These are phyloP conservation scores for Ceyx margarethae DNA, from an alignment of 2,113 vertebrate species.

Conservation along the genomic window DNA sequence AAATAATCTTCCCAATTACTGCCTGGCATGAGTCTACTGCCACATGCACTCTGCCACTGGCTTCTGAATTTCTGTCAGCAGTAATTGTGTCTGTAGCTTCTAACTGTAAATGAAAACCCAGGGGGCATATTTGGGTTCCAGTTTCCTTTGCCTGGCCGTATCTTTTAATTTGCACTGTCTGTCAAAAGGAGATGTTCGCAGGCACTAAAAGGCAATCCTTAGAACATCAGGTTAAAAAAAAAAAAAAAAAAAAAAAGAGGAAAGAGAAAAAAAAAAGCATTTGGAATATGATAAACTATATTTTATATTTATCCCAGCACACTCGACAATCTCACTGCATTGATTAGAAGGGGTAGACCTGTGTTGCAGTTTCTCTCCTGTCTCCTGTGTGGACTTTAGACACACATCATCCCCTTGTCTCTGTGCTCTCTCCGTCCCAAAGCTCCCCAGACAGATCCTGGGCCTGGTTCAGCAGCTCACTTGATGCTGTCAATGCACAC, in stretches of 20 bases:
- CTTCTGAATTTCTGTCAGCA: conserved; percentile 74
- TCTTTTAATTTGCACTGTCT: conserved; percentile 83
- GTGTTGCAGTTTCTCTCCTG: fast-evolving
- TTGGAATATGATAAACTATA: conserved; percentile 3
- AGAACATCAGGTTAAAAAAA: conserved; percentile 58
- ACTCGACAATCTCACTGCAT: not conserved
- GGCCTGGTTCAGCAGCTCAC: not conserved
- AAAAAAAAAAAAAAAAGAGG: not conserved
- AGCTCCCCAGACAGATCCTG: fast-evolving
- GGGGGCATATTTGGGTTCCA: conserved; percentile 74
- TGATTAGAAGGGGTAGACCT: not conserved
- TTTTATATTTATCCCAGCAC: conserved; percentile 37
- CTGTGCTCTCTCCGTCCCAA: not conserved
- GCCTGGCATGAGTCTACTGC: conserved; percentile 69
- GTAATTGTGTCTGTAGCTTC: conserved; percentile 76
- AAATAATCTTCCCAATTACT: conserved; percentile 84
- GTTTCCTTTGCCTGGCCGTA: conserved; percentile 61
- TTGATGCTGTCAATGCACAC: not conserved
- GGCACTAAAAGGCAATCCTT: conserved; percentile 69
- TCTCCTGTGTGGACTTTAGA: fast-evolving
- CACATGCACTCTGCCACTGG: conserved; percentile 72
- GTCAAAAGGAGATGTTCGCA: conserved; percentile 71
- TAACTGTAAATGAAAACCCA: conserved; percentile 83
- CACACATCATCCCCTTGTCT: fast-evolving
- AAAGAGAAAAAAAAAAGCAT: not conserved